Base-by-base conservation (phyloP, 2,113 vertebrate species). In the Alouatta palliata region DNA sequence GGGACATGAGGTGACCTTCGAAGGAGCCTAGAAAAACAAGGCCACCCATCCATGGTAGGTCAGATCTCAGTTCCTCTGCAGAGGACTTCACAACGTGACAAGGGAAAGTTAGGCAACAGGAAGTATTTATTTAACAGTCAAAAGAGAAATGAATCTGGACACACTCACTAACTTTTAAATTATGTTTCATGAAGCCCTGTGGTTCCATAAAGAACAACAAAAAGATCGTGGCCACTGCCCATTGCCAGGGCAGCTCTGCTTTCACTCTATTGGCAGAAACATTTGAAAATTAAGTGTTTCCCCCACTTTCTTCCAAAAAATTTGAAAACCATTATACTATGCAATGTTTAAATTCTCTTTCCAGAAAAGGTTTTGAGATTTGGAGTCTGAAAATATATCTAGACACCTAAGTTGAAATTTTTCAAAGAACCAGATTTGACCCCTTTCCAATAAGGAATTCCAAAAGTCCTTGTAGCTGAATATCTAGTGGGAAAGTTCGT, bases 201-300 rank as follows among this genome's bases (percentile, higher is more conserved):
- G 27, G 4, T n/a, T 45, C 17, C 35, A 40, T 0, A 14, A 43
- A 64, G 32, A 9, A 43, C 27, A 79, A 43, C 16, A 89, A 25
- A 25, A 61, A 2, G 19, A 4, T 1, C 1, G 0, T n/a, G n/a
- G 32, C 40, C 4, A 49, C 9, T 16, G 6, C 52, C 68, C 61
- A 58, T 3, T 6, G 25, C 30, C 20, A 40, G 56, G 8, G 27
- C 10, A 49, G 25, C 20, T 77, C 64, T 43, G 23, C 20, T 90
- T 56, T 86, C n/a, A 88, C 1, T 27, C 17, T 61, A 25, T 5
- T 71, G 23, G 8, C 45, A 81, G 64, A 52, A 49, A 82, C 49
- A 66, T 54, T 75, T 45, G 80, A 93, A 97, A 97, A 89, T 58
- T n/a, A 35, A 25, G 45, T 83, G 80, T 45, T 9, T 84, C n/a